A percentile compares a stretch with the other conserved stretches of the same genome.
phyloP scores from a whole-genome alignment of 2,797 vertebrate genomes.

The Heliangelus exortis region DNA sequence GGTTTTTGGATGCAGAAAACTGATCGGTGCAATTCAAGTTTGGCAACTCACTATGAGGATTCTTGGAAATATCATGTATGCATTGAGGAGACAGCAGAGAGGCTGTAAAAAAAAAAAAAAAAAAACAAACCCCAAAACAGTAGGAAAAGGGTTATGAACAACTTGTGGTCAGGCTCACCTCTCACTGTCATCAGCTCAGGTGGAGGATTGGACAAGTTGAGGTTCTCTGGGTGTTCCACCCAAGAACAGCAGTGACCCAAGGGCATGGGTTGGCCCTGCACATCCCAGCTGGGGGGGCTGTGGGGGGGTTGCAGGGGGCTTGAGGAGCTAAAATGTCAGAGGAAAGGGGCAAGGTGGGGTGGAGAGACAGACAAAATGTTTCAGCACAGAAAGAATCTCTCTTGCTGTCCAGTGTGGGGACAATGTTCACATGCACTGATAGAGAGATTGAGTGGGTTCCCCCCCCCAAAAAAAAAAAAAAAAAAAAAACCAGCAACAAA shows the following conservation, averaged over 20 bases:
- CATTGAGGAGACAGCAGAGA: slow-evolving; percentile 69
- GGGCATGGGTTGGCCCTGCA: background rate
- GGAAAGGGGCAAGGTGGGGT: background rate
- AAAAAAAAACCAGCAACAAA: too few species aligned
- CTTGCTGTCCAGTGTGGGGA: slow-evolving; percentile 68
- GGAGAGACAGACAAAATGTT: background rate
- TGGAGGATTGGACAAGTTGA: background rate
- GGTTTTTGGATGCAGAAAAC: slow-evolving; percentile 83
- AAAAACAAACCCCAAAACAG: background rate
- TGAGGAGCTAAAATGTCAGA: background rate
- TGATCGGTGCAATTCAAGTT: slow-evolving; percentile 78
- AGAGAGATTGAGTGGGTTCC: slow-evolving; percentile 33
- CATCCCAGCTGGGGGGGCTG: background rate
- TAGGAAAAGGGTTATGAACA: slow-evolving; percentile 13
- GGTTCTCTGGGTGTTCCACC: background rate
- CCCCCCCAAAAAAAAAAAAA: background rate
- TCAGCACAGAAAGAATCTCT: slow-evolving; percentile 21
- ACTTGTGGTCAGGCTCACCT: background rate
- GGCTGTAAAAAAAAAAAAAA: slow-evolving; percentile 39
- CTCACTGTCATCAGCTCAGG: background rate
- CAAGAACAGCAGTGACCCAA: background rate
- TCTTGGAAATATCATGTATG: slow-evolving; percentile 31
- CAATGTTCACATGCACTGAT: slow-evolving; percentile 81
- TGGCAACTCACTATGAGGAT: slow-evolving; percentile 81
- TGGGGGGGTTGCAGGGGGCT: background rate